These are phyloP conservation scores for Anniella stebbinsi DNA, from an alignment of 2,797 vertebrate species.

Conservation along the genomic window DNA sequence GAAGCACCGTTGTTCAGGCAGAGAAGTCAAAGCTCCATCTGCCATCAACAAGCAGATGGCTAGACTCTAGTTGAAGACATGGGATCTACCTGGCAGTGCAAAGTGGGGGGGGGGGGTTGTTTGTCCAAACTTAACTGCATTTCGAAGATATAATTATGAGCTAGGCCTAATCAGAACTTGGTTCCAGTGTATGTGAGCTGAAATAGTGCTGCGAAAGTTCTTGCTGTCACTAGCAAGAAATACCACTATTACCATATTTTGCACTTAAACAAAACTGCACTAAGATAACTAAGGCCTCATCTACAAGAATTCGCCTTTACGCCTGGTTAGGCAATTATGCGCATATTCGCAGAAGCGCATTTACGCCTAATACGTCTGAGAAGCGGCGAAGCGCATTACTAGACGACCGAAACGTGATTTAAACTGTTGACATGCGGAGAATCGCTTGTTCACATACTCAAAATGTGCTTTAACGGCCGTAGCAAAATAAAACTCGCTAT, in stretches of 20 bases:
- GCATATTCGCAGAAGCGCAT: no score
- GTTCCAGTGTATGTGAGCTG: not conserved
- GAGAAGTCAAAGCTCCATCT: not conserved
- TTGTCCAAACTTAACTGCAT: not conserved
- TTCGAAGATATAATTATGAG: conserved; percentile 1
- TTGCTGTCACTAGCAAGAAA: not conserved
- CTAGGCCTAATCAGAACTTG: no score
- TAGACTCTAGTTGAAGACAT: not conserved
- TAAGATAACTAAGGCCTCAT: not conserved
- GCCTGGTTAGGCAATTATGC: no score
- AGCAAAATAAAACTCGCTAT: no score
- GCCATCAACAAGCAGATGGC: not conserved
- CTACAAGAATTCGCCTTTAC: no score
- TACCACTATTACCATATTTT: not conserved
- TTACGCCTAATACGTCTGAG: no score
- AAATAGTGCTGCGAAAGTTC: not conserved
- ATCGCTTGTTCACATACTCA: no score
- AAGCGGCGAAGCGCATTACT: no score
- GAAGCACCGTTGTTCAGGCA: not conserved
- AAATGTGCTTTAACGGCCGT: no score
- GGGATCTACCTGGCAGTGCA: not conserved
- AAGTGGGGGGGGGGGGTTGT: not conserved
- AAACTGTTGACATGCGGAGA: no score
- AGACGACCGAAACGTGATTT: no score
- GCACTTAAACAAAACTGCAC: not conserved